A percentile compares a stretch with the other conserved stretches of the same genome.
phyloP scores from a whole-genome alignment of 2,888 invertebrate species.

The Platycheirus albimanus region DNA sequence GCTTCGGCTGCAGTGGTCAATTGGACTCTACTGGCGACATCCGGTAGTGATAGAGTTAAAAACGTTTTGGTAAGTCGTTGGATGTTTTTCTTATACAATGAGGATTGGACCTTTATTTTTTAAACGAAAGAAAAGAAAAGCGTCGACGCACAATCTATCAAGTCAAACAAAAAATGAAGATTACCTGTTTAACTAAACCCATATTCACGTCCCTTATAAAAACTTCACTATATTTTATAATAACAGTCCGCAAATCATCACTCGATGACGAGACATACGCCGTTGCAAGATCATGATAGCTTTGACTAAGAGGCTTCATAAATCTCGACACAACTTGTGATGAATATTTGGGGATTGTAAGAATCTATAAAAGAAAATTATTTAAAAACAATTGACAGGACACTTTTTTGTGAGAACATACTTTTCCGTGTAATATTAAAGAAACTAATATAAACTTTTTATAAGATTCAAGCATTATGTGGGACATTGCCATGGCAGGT shows the following conservation, averaged over 20 bases:
- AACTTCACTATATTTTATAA: conserved; percentile 91
- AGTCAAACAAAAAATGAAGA: not conserved
- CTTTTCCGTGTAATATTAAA: conserved; percentile 95
- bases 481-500: conserved; percentile 96
- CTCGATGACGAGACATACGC: conserved; percentile 91
- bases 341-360: conserved; percentile 93
- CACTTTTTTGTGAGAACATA: conserved; percentile 79
- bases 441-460: conserved; percentile 98
- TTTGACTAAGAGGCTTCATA: conserved; percentile 91
- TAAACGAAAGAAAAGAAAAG: conserved; percentile 8
- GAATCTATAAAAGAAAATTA: conserved; percentile 81
- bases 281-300: conserved; percentile 93
- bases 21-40: conserved; percentile 92
- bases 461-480: conserved; percentile 98
- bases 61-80: conserved; percentile 94
- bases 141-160: not conserved
- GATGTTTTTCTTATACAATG: conserved; percentile 97
- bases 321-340: conserved; percentile 94
- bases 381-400: not conserved
- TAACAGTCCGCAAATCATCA: conserved; percentile 86
- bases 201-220: conserved; percentile 91
- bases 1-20: conserved; percentile 93
- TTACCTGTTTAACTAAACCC: conserved; percentile 90
- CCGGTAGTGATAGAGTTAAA: conserved; percentile 88
- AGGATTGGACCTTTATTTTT: conserved; percentile 93